Evolutionary conservation across 2,888 invertebrate genomes (phyloP).

Genomic region (Metallyticus violacea): DNA sequence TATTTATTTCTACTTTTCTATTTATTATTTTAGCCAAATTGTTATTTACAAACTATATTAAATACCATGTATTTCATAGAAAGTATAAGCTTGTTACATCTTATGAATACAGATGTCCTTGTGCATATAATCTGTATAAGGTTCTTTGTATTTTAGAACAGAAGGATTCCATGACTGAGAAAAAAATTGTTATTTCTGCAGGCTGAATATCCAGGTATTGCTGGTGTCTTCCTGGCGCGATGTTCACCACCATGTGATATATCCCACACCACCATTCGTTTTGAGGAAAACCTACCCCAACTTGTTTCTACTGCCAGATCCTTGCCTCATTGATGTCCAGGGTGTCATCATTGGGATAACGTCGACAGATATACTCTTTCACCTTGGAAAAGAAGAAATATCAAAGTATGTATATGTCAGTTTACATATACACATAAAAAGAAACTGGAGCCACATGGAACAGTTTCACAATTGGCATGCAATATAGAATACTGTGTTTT

Average conservation of each 20-base stretch:
- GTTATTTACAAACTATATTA: too few species aligned
- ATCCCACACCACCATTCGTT: constrained; percentile 78
- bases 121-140: too few species aligned
- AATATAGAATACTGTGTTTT: too few species aligned
- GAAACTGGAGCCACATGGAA: neutral
- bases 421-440: neutral
- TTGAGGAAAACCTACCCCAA: constrained; percentile 57
- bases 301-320: constrained; percentile 74
- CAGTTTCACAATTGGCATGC: too few species aligned
- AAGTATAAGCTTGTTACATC: too few species aligned
- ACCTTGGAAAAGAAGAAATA: constrained; percentile 77
- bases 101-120: too few species aligned
- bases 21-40: too few species aligned
- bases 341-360: constrained; percentile 77
- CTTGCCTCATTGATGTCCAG: constrained; percentile 71
- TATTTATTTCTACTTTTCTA: too few species aligned
- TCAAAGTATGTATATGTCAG: constrained; percentile 55
- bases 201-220: constrained; percentile 66
- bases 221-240: constrained; percentile 76
- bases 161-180: too few species aligned
- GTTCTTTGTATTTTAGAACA: too few species aligned
- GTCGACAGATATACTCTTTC: constrained; percentile 79
- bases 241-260: constrained; percentile 73
- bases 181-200: constrained; percentile 42
- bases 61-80: too few species aligned